Percentiles rank a stretch among this genome's conserved stretches.
These are phyloP conservation scores for Garrulus glandarius DNA, from an alignment of 2,797 vertebrate genomes.

Conservation along the genomic window DNA sequence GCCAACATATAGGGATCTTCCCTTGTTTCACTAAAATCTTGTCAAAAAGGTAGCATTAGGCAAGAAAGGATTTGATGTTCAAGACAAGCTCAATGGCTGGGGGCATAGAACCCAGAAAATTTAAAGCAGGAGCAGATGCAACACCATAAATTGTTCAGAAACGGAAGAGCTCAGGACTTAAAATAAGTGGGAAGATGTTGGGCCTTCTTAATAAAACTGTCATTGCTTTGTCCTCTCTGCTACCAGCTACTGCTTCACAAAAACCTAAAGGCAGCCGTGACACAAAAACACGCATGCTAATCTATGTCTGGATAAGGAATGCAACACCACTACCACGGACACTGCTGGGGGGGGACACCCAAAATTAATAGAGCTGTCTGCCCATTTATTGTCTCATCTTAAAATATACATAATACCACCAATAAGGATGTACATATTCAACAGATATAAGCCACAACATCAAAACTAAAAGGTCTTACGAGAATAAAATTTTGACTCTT, in stretches of 20 bases:
- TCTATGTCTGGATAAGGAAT: neutral
- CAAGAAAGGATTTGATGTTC: neutral
- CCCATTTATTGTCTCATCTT: neutral
- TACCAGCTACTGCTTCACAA: neutral
- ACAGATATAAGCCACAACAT: neutral
- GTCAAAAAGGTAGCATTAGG: neutral
- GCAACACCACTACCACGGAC: neutral
- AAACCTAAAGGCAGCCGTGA: neutral
- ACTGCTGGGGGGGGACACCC: neutral
- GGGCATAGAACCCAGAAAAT: neutral
- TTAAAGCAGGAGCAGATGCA: neutral
- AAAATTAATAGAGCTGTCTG: neutral
- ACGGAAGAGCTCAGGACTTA: neutral
- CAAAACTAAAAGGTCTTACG: neutral
- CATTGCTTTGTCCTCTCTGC: neutral
- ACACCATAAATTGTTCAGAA: neutral
- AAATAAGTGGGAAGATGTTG: neutral
- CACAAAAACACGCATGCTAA: fast-evolving
- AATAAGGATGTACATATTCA: neutral
- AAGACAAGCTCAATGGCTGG: neutral
- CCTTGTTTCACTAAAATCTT: neutral
- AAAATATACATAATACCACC: neutral
- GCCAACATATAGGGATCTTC: neutral
- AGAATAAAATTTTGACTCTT: neutral
- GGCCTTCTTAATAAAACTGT: neutral